phyloP scores from a whole-genome alignment of 1,140 invertebrate genomes.

The Triops cancriformis region DNA sequence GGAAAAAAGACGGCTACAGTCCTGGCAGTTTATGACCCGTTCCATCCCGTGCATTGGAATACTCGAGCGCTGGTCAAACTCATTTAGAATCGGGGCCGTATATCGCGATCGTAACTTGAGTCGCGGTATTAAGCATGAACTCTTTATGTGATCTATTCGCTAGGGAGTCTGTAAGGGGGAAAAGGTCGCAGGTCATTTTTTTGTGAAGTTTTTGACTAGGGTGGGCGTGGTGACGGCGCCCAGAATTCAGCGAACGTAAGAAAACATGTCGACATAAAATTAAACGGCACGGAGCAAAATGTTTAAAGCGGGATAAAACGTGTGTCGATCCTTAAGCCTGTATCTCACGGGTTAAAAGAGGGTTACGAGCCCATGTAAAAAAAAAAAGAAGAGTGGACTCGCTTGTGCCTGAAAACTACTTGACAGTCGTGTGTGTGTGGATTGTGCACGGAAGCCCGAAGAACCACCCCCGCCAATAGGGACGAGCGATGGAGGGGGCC shows the following conservation, averaged over 20 bases:
- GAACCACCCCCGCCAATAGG: not conserved
- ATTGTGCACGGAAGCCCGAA: not conserved
- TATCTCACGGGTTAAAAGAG: too few relatives aligned
- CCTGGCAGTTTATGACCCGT: not conserved
- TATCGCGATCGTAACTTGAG: not conserved
- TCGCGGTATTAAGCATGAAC: not conserved
- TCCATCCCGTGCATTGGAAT: not conserved
- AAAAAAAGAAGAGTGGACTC: too few relatives aligned
- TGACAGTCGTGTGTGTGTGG: not conserved
- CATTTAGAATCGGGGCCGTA: not conserved
- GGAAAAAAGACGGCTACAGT: not conserved
- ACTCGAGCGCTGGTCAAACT: not conserved
- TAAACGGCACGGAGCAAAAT: not conserved
- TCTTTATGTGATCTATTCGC: not conserved
- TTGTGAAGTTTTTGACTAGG: not conserved
- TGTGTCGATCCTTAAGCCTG: too few relatives aligned
- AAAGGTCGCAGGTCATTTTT: not conserved
- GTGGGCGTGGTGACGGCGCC: not conserved
- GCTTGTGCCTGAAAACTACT: too few relatives aligned
- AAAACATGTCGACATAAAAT: not conserved
- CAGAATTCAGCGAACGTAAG: not conserved
- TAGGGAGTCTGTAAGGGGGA: not conserved
- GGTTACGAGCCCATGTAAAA: too few relatives aligned
- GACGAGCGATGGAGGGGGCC: not conserved
- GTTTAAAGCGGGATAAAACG: too few relatives aligned